phyloP scores from a whole-genome alignment of 2,113 vertebrate species.

The Pelvicachromis taeniatus region DNA sequence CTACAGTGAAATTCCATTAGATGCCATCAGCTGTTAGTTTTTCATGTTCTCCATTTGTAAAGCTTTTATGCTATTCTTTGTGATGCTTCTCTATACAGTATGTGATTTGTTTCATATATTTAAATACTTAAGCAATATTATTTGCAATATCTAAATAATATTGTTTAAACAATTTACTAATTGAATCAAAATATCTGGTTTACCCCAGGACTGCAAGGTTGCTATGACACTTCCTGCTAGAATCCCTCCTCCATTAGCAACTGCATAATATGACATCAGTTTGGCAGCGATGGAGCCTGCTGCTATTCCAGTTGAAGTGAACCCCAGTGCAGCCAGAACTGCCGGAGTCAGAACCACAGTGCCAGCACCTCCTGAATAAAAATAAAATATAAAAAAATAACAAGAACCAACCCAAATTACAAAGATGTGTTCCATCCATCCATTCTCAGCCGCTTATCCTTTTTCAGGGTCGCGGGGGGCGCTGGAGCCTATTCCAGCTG shows the following conservation, averaged over 20 bases:
- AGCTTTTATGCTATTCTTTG: neutral
- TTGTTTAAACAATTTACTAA: neutral
- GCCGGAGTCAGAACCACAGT: neutral
- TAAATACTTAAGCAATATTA: neutral
- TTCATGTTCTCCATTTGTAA: neutral
- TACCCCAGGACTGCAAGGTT: neutral
- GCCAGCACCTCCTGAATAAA: neutral
- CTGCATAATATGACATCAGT: neutral
- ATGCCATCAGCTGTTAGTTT: neutral
- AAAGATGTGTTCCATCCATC: too few species aligned
- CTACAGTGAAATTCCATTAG: neutral
- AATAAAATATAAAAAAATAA: too few species aligned
- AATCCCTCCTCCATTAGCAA: neutral
- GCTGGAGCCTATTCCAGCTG: too few species aligned
- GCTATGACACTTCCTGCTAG: neutral
- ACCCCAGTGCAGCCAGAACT: neutral
- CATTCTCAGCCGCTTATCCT: too few species aligned
- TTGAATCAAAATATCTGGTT: neutral
- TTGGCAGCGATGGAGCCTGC: neutral
- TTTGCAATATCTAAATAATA: neutral
- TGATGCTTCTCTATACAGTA: fast-evolving
- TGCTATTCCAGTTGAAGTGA: neutral
- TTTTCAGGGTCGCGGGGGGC: too few species aligned
- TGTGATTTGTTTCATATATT: neutral
- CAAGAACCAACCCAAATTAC: too few species aligned